Evolutionary conservation across 2,113 vertebrate species (phyloP), one percentile per base, ranked within the genome.

Genomic region (Syngnathus typhle): DNA sequence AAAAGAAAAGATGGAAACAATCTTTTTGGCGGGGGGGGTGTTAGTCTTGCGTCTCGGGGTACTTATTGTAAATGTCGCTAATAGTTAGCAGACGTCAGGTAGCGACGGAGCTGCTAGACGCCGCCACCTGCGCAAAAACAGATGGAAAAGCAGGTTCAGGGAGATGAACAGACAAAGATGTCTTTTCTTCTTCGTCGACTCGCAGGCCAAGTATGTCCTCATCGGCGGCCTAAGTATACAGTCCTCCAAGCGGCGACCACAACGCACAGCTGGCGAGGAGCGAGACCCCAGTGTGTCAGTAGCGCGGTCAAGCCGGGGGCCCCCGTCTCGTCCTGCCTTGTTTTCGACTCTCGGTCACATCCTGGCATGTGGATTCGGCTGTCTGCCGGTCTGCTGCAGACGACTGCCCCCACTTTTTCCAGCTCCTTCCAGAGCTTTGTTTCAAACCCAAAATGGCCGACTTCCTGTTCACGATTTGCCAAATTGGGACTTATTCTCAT

Each of bases 51-150:
- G 87, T 43, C 41, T 43, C 41, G 41, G 79, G 89, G 85, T 87
- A 88, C 84, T 91, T 91, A 89, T 73, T 85, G 78, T 77, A 89
- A 90, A 91, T 90, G 81, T 80, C 56, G 71, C 78, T 89, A 91
- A 89, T 89, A 76, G 89, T 68, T 86, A 38, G 59, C 89, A 91
- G 88, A 74, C 88, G 54, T 52, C 62, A 43, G 60, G 69, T 3
- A 73, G 68, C 64, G 75, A 67, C 64, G 67, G 77, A 21, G 75
- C 73, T 60, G 74, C 69, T 67, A 51, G 80, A 80, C 82, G 58
- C 12, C 38, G 9, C 67, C 47, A 4, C 76, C 82, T 77, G 72
- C 27, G 27, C 27, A 32, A 32, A 32, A 32, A 32, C 27, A 32
- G 27, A 32, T 32, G 27, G 27, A 32, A 32, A 32, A 32, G 27